Evolutionary conservation across 2,113 vertebrate genomes (phyloP).

Genomic region (Camelus bactrianus): DNA sequence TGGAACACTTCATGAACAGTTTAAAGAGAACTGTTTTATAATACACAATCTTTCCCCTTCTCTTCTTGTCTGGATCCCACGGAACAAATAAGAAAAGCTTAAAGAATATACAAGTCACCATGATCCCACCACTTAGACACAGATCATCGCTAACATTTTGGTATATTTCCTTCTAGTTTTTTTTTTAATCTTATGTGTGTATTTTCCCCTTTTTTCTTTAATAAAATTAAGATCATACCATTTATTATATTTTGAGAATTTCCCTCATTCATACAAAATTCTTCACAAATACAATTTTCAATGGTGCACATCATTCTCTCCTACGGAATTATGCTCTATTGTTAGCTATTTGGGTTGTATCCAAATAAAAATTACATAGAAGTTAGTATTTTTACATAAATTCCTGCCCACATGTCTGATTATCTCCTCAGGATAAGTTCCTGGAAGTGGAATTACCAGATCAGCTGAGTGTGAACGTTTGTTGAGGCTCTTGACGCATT

Average conservation of each 20-base stretch:
- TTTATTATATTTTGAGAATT: not conserved
- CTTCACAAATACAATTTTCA: conserved; percentile 22
- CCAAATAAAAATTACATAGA: conserved; percentile 54
- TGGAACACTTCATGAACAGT: not conserved
- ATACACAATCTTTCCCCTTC: not conserved
- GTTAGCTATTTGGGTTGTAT: conserved; percentile 43
- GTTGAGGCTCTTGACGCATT: conserved; percentile 49
- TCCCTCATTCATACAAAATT: not conserved
- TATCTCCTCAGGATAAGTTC: conserved; percentile 14
- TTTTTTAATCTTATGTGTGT: not conserved
- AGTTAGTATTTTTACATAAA: conserved; percentile 50
- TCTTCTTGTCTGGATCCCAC: not conserved
- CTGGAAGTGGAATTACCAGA: conserved; percentile 51
- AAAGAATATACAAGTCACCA: not conserved
- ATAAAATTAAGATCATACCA: not conserved
- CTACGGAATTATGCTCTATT: not conserved
- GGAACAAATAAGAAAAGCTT: conserved; percentile 12
- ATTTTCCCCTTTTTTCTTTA: not conserved
- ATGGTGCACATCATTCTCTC: not conserved
- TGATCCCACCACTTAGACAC: not conserved
- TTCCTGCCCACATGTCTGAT: conserved; percentile 20
- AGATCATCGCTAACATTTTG: not conserved
- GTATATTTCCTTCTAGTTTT: not conserved
- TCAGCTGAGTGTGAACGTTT: conserved; percentile 47
- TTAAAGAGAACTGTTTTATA: not conserved